phyloP scores from a whole-genome alignment of 2,888 invertebrate genomes.

The Metallyticus violacea region DNA sequence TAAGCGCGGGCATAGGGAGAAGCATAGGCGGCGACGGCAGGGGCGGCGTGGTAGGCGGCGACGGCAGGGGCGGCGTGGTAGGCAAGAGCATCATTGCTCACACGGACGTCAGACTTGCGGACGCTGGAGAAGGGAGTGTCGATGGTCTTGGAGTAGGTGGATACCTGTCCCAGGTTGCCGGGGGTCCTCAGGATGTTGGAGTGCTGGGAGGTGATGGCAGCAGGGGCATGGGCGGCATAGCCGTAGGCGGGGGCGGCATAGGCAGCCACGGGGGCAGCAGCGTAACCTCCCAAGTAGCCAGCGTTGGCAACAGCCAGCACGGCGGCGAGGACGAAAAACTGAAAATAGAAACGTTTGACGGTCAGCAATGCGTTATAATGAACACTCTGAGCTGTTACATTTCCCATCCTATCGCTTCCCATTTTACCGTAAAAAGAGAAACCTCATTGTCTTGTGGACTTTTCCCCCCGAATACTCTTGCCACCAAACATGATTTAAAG shows the following conservation, averaged over 20 bases:
- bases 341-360: slow-evolving; percentile 28
- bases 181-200: slow-evolving; percentile 57
- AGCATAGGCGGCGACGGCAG: slow-evolving; percentile 23
- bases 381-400: too few relatives aligned
- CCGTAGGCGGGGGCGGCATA: slow-evolving; percentile 37
- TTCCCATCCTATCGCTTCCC: too few relatives aligned
- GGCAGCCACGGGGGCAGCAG: slow-evolving; percentile 33
- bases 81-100: slow-evolving; percentile 55
- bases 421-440: too few relatives aligned
- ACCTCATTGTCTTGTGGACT: too few relatives aligned
- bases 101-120: slow-evolving; percentile 57
- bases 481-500: too few relatives aligned
- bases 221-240: slow-evolving; percentile 28
- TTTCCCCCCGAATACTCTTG: too few relatives aligned
- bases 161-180: slow-evolving; percentile 53
- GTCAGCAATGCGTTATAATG: too few relatives aligned
- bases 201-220: slow-evolving; percentile 50
- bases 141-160: slow-evolving; percentile 57
- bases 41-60: slow-evolving; percentile 27
- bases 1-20: slow-evolving; percentile 27
- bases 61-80: slow-evolving; percentile 39
- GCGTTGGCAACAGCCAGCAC: slow-evolving; percentile 31
- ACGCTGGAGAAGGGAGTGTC: slow-evolving; percentile 60
- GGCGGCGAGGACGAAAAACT: slow-evolving; percentile 38
- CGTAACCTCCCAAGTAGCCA: slow-evolving; percentile 29